These are phyloP conservation scores for Formica selysi DNA, from an alignment of 1,140 invertebrate genomes.

Conservation along the genomic window DNA sequence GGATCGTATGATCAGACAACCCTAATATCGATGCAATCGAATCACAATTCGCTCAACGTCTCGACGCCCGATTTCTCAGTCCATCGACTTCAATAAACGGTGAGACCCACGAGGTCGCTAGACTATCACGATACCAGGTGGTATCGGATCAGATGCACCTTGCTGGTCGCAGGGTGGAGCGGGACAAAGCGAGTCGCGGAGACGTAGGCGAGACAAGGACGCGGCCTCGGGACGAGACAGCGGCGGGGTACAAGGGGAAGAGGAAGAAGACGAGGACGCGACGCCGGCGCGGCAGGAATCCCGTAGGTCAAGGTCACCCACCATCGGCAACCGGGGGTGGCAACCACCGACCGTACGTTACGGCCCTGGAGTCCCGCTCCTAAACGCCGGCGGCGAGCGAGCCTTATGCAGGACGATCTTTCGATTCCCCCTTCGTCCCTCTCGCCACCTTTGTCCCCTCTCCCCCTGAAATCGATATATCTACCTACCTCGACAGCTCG, in stretches of 20 bases:
- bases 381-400: conserved; percentile 37
- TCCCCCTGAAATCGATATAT: conserved; percentile 87
- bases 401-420: conserved; percentile 85
- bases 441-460: too few species aligned
- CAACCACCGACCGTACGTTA: conserved; percentile 50
- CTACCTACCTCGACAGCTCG: conserved; percentile 80
- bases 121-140: conserved; percentile 19
- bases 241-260: conserved; percentile 35
- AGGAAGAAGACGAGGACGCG: conserved; percentile 75
- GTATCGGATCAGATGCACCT: conserved; percentile 17
- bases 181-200: conserved; percentile 5
- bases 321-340: conserved; percentile 66
- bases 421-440: conserved; percentile 19
- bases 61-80: conserved; percentile 11
- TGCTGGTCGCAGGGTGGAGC: conserved; percentile 27
- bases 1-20: background rate
- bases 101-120: conserved; percentile 4
- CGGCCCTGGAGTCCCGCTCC: conserved; percentile 74
- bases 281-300: conserved; percentile 84
- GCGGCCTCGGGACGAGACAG: conserved; percentile 15
- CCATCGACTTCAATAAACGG: conserved; percentile 18
- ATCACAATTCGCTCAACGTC: background rate
- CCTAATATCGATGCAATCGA: background rate
- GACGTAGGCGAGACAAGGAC: background rate
- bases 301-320: conserved; percentile 84